Conservation (phyloP, 2,888 invertebrate genomes). For the Ametastegia equiseti region DNA sequence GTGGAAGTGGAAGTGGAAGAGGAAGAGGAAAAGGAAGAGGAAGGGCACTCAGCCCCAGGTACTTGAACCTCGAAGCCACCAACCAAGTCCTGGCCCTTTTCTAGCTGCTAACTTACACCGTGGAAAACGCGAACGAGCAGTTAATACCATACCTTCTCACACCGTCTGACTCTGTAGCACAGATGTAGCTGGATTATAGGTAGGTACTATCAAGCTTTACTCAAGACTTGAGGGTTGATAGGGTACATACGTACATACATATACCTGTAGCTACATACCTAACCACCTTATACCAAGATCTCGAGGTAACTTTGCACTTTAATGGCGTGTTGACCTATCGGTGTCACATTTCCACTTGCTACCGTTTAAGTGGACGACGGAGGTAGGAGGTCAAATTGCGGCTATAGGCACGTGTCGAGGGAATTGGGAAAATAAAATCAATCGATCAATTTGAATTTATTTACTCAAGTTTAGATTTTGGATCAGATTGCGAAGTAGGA, state of each 20-base stretch:
- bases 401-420: neutral
- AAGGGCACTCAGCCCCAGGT: constrained; percentile 20
- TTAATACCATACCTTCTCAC: too few species aligned
- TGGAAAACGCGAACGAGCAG: too few species aligned
- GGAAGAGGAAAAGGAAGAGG: neutral
- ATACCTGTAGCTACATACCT: too few species aligned
- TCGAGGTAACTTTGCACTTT: constrained; percentile 52
- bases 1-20: constrained; percentile 17
- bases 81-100: neutral
- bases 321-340: constrained; percentile 52
- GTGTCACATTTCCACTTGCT: constrained; percentile 43
- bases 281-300: too few species aligned
- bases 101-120: neutral
- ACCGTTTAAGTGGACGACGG: neutral
- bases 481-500: too few species aligned
- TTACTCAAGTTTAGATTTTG: too few species aligned
- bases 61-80: constrained; percentile 25
- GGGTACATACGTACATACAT: too few species aligned
- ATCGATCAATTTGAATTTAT: too few species aligned
- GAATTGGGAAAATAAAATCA: neutral
- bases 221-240: too few species aligned
- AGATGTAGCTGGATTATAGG: neutral
- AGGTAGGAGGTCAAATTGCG: neutral
- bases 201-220: too few species aligned
- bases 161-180: neutral